Base-by-base conservation (phyloP, 1,140 invertebrate genomes). In the Megalonaias nervosa region DNA sequence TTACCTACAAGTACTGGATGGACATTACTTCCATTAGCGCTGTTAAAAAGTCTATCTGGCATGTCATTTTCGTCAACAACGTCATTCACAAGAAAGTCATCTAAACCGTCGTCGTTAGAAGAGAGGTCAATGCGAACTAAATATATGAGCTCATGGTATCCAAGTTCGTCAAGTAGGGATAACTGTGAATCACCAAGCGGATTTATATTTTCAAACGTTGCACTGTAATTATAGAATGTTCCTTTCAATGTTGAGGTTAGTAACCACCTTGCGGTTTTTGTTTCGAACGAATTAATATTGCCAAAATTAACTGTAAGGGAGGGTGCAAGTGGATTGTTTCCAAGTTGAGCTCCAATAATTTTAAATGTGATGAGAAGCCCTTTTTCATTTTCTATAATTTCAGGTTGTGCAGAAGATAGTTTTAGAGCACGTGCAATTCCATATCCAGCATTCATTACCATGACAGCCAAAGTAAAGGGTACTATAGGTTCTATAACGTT, bases 371-470 rank as follows among this genome's bases (percentile, higher is more conserved):
- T 59, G 2, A 85, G 70, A 65, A 85, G 64, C 15, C 84, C 84
- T 68, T 85, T 85, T 66, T 85, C 82, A 66, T 85, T 85, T 74
- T 84, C 84, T 67, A 84, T 81, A 64, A 85, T 85, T 67, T 85
- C 81, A 60, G 84, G 84, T 70, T 85, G 84, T n/a, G 81, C 78
- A 21, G 84, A 85, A n/a, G 82, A 77, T 64, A 85, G 81, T 71
- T 82, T 79, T 26, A 85, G 62, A n/a, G 78, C 75, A 48, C 72
- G 73, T 11, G 84, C 82, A 21, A 73, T 31, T 21, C 84, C 84
- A 62, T 82, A 81, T 17, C 82, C 84, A 21, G 65, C 31, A 67
- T 85, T 85, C n/a, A 58, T 75, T 9, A 85, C 75, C 67, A 85
- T 74, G 9, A 85, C 75, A 23, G 81, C 82, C 14, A 85, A 74